phyloP scores from a whole-genome alignment of 2,113 vertebrate genomes.

The Okapia johnstoni region DNA sequence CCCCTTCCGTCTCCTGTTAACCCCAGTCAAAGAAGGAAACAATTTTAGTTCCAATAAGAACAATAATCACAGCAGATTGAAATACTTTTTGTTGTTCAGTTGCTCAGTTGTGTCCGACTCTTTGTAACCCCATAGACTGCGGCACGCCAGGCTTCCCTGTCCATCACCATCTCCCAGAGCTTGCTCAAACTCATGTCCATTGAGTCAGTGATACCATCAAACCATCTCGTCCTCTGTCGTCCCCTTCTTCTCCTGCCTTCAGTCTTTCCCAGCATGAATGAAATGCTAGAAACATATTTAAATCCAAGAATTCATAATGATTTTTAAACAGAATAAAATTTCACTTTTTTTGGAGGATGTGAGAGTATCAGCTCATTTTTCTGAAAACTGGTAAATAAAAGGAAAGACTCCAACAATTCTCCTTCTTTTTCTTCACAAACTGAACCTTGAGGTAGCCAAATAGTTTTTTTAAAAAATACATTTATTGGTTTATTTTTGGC shows the following conservation, averaged over 20 bases:
- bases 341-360: neutral
- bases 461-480: neutral
- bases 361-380: neutral
- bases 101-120: neutral
- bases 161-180: neutral
- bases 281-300: neutral
- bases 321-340: slow-evolving; percentile 6
- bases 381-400: neutral
- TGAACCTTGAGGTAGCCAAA: neutral
- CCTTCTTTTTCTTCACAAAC: neutral
- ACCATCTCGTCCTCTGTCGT: neutral
- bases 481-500: neutral
- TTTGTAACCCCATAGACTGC: neutral
- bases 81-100: neutral
- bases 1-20: neutral
- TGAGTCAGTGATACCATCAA: neutral
- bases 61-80: neutral
- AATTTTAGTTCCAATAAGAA: neutral
- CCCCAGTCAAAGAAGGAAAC: neutral
- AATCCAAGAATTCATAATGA: neutral
- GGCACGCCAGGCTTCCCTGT: neutral
- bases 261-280: neutral
- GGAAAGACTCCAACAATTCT: slow-evolving; percentile 8
- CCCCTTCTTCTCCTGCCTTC: neutral
- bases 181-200: neutral